Evolutionary conservation across 2,888 invertebrate genomes (phyloP), one percentile per base, ranked within the genome.

Genomic region (Platycnemis pennipes): DNA sequence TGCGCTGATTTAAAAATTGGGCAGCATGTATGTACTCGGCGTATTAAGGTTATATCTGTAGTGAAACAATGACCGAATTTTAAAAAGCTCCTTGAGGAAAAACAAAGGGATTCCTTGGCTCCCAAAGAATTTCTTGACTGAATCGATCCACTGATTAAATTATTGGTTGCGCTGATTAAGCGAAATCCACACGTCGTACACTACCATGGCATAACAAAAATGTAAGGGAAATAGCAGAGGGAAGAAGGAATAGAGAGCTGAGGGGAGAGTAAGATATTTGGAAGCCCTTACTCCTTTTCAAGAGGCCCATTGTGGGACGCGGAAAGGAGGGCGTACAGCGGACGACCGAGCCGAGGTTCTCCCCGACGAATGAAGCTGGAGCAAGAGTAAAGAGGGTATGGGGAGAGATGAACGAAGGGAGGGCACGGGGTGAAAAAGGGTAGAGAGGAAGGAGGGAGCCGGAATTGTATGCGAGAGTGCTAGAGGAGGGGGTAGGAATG

Each of bases 341-440:
- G 45, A 53, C 22, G 22, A 77, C 77, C 31, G 77, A 8, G 77
- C 37, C 31, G 53, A 22, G 88, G 49, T 53, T 89, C 22, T 37
- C n/a, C 88, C n/a, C 53, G 88, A 53, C 26, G 89, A 16, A 56
- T 88, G 49, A n/a, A 37, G 56, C 53, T 22, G 42, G 89, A 56
- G 56, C 37, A 89, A 4, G 89, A 56, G 53, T 22, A 45, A 31
- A 89, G 37, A 22, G 86, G 44, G 31, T 16, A 4, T 0, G 31
- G 4, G 86, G 86, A 26, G 1, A 3, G 45, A 26, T 42, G 0
- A 1, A 13, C 3, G 46, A 16, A 42, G 5, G 44, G 22, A 87
- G 46, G 87, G 45, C 87, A 31, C 77, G n/a, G 46, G 87, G 46
- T n/a, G 87, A 8, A 91, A 63, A 69, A n/a, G 91, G 44, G 63